Evolutionary conservation across 2,888 invertebrate species (phyloP).

Genomic region (Eupeodes latifasciatus): DNA sequence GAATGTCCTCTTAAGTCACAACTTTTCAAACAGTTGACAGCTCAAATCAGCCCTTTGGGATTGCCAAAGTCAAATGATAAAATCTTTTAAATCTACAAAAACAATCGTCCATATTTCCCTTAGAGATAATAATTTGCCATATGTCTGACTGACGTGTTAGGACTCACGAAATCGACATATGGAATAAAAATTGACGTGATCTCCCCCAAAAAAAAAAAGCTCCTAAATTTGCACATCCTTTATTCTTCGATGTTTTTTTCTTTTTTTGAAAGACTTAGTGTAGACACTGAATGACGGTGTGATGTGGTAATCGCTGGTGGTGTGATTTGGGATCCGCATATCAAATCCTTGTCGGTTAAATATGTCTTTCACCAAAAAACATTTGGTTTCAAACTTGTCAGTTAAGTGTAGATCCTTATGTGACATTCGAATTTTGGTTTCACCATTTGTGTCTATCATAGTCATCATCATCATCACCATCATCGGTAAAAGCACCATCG

Average conservation of each 20-base stretch:
- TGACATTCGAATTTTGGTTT: conserved; percentile 40
- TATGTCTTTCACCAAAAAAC: not conserved
- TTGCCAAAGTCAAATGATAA: conserved; percentile 42
- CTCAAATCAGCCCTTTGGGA: conserved; percentile 19
- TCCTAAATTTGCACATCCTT: conserved; percentile 22
- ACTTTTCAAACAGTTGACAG: conserved; percentile 9
- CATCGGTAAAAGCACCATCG: not conserved
- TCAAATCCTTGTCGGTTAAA: conserved; percentile 21
- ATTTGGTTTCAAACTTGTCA: conserved; percentile 57
- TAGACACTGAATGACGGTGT: conserved; percentile 18
- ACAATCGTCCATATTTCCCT: not conserved
- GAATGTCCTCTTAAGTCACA: not conserved
- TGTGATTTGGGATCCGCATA: conserved; percentile 58
- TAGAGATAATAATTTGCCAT: conserved; percentile 1
- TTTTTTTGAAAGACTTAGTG: not conserved
- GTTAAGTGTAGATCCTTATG: conserved; percentile 29
- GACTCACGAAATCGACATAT: not conserved
- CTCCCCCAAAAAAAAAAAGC: not conserved
- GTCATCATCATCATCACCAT: conserved; percentile 47
- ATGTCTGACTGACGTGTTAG: not conserved
- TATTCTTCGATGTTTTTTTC: not conserved
- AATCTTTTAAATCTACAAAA: conserved; percentile 5
- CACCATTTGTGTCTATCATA: conserved; percentile 61
- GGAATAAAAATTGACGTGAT: conserved; percentile 57
- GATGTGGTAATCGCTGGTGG: conserved; percentile 63